Conservation (phyloP, 2,888 invertebrate genomes). For the Colletes collaris region DNA sequence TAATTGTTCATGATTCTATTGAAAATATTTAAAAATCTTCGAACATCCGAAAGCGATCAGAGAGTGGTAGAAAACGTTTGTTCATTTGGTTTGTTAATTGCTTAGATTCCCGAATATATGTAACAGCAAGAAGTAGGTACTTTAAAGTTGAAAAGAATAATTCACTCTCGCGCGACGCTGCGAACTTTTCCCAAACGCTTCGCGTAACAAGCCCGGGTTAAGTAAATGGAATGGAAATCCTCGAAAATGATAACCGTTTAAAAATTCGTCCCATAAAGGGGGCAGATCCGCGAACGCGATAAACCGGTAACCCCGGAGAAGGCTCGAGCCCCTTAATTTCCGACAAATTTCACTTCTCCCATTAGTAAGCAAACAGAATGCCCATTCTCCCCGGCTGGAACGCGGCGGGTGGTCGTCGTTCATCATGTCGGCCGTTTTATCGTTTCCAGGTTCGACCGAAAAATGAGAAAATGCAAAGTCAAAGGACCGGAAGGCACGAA, state of each 20-base stretch:
- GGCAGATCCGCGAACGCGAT: conserved; percentile 2
- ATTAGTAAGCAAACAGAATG: conserved; percentile 13
- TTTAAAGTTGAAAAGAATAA: no score
- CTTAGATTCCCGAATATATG: no score
- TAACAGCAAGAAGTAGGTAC: no score
- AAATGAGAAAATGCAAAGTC: conserved; percentile 35
- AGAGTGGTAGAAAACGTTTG: no score
- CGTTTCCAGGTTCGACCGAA: conserved; percentile 38
- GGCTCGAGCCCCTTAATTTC: conserved; percentile 27
- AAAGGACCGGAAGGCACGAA: conserved; percentile 52
- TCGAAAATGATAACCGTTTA: background rate
- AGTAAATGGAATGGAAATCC: background rate
- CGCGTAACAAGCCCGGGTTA: background rate
- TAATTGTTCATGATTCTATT: no score
- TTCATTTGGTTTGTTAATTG: no score
- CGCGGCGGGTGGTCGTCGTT: conserved; percentile 28
- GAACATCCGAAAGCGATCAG: no score
- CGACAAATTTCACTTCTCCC: conserved; percentile 41
- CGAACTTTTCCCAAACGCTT: no score
- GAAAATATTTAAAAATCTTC: no score
- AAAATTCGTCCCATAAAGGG: background rate
- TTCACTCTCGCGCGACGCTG: no score
- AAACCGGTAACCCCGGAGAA: conserved; percentile 6
- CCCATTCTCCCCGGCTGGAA: background rate
- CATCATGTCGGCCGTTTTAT: conserved; percentile 39